phyloP scores from a whole-genome alignment of 2,797 vertebrate species.

The Sciurus carolinensis region DNA sequence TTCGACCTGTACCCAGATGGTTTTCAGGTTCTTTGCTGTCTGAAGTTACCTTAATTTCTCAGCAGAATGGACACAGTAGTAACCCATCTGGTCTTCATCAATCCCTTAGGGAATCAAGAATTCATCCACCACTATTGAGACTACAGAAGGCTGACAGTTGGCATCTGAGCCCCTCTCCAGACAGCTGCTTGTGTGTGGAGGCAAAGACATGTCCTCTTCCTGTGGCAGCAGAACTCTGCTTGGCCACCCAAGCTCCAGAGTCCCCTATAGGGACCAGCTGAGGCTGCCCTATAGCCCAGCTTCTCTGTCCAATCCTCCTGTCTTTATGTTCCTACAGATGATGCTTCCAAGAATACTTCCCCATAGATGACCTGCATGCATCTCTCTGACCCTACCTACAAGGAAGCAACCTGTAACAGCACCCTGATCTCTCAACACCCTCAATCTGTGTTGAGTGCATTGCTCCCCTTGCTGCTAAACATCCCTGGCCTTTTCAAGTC shows the following conservation, averaged over 20 bases:
- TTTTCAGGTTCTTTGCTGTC: background rate
- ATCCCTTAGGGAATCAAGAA: background rate
- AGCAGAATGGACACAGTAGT: background rate
- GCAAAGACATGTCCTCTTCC: background rate
- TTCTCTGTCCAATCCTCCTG: background rate
- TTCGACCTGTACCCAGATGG: background rate
- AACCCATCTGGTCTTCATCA: background rate
- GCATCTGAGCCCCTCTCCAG: background rate
- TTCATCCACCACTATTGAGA: background rate
- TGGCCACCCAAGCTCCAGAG: background rate
- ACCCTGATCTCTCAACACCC: background rate
- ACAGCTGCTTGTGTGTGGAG: background rate
- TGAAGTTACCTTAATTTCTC: background rate
- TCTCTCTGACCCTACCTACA: background rate
- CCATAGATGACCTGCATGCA: background rate
- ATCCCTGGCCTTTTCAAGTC: background rate
- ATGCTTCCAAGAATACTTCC: background rate
- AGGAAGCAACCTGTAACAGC: background rate
- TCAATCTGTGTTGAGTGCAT: background rate
- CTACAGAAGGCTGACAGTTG: background rate
- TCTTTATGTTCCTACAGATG: background rate
- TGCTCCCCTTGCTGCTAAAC: background rate
- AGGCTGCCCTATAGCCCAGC: background rate
- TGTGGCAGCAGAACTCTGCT: background rate
- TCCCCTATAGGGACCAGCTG: no score